Evolutionary conservation across 2,113 vertebrate genomes (phyloP).

Genomic region (human (Homo sapiens)): DNA sequence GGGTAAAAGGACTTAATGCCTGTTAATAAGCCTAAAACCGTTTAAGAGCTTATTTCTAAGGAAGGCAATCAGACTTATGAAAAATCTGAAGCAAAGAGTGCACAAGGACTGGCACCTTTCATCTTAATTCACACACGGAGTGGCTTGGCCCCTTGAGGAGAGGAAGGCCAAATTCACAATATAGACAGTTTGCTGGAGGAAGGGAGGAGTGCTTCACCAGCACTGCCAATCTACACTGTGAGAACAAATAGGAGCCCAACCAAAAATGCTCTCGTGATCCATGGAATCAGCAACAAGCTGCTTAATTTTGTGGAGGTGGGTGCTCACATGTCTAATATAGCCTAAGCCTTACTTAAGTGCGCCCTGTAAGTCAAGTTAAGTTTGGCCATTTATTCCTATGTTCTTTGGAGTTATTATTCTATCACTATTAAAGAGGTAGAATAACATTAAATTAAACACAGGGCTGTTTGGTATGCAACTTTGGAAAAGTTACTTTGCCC

Average conservation of each 20-base stretch:
- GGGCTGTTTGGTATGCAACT: not conserved
- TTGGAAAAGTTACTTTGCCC: not conserved
- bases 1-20: not conserved
- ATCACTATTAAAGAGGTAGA: not conserved
- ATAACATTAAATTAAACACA: not conserved
- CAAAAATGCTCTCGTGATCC: not conserved
- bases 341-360: not conserved
- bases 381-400: not conserved
- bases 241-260: not conserved
- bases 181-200: not conserved
- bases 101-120: not conserved
- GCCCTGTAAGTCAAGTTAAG: not conserved
- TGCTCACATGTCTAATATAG: fast-evolving
- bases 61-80: not conserved
- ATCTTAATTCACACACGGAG: not conserved
- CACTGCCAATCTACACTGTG: fast-evolving
- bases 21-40: not conserved
- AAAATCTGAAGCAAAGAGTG: not conserved
- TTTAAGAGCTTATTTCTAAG: not conserved
- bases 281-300: not conserved
- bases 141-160: not conserved
- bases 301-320: not conserved
- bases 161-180: not conserved
- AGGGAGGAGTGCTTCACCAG: not conserved
- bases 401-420: not conserved